phyloP scores from a whole-genome alignment of 2,113 vertebrate species.

The Amblyornis subalaris region DNA sequence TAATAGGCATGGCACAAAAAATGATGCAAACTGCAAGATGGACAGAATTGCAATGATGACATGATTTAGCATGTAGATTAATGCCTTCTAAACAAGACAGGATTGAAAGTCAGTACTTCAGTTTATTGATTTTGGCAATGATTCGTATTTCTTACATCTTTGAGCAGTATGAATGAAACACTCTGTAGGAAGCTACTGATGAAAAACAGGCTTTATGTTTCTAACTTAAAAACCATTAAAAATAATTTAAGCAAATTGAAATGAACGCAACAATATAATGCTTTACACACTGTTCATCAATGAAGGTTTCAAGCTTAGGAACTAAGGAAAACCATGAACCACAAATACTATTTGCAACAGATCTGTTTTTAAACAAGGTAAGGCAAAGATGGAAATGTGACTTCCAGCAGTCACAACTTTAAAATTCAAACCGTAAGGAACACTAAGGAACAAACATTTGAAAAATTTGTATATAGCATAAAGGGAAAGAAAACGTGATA shows the following conservation, averaged over 20 bases:
- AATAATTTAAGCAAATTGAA: constrained; percentile 32
- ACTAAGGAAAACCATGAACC: not conserved
- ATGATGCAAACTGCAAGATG: constrained; percentile 42
- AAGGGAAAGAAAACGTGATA: not conserved
- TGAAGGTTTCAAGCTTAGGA: not conserved
- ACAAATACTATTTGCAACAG: not conserved
- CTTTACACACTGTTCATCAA: not conserved
- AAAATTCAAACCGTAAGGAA: not conserved
- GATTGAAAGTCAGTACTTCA: constrained; percentile 61
- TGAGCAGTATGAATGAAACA: constrained; percentile 30
- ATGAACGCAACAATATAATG: not conserved
- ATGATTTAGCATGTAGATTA: constrained; percentile 44
- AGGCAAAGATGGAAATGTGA: not conserved
- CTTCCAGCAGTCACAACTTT: not conserved
- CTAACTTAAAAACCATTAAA: constrained; percentile 29
- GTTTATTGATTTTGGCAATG: constrained; percentile 35
- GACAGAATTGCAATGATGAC: constrained; percentile 31
- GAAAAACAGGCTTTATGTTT: constrained; percentile 46
- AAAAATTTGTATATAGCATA: no score
- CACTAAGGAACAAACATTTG: not conserved
- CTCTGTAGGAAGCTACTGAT: constrained; percentile 17
- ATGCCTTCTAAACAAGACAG: constrained; percentile 30
- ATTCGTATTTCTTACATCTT: constrained; percentile 50
- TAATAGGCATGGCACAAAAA: constrained; percentile 14
- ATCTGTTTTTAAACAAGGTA: not conserved